phyloP scores from a whole-genome alignment of 2,888 invertebrate species.

The Yponomeuta sedellus region DNA sequence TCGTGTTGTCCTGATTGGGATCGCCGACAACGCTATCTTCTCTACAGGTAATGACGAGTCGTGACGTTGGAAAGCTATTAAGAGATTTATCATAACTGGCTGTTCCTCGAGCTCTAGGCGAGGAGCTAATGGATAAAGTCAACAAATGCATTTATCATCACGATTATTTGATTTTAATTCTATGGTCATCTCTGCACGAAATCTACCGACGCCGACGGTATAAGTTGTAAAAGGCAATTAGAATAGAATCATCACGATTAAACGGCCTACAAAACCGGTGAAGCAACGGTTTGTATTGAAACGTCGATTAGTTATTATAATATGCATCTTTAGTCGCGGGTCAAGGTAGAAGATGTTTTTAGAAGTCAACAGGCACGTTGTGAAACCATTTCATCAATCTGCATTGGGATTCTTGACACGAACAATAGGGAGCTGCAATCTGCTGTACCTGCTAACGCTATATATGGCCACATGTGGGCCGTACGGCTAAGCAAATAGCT shows the following conservation, averaged over 20 bases:
- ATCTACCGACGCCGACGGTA: neutral
- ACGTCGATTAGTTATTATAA: slow-evolving; percentile 3
- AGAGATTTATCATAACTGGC: neutral
- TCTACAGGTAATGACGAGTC: neutral
- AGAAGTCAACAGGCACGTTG: neutral
- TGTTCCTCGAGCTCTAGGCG: neutral
- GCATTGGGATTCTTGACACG: slow-evolving; percentile 2
- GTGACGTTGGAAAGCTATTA: neutral
- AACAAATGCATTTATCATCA: neutral
- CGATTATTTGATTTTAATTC: neutral
- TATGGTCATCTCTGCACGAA: neutral
- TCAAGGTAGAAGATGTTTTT: neutral
- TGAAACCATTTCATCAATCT: neutral
- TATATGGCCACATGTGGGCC: too few relatives aligned
- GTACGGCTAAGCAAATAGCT: too few relatives aligned
- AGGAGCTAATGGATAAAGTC: neutral
- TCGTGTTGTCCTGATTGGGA: slow-evolving; percentile 7
- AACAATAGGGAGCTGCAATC: neutral
- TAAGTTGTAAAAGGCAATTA: neutral
- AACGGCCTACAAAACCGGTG: neutral
- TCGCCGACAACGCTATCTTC: neutral
- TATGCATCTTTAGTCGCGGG: neutral
- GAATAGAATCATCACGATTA: neutral
- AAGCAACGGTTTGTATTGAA: slow-evolving; percentile 4
- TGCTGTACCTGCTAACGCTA: neutral